Conservation (phyloP, 2,888 invertebrate genomes). For the Marronus borbonicus region DNA sequence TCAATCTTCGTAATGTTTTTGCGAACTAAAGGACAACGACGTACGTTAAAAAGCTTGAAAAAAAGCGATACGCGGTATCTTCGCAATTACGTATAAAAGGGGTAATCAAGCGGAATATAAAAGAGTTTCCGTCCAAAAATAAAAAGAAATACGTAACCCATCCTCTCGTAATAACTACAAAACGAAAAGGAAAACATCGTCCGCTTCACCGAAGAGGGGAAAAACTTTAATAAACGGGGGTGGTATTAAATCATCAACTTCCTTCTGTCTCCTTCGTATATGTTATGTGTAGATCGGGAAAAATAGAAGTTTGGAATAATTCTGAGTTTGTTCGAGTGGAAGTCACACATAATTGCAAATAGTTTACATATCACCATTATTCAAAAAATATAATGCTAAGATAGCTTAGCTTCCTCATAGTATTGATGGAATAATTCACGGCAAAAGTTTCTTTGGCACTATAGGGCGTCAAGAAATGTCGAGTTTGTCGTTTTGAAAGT, state of each 20-base stretch:
- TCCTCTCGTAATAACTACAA: slow-evolving; percentile 16
- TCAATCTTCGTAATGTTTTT: neutral
- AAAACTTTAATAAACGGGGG: slow-evolving; percentile 4
- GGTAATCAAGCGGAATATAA: slow-evolving; percentile 27
- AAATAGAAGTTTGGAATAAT: too few species aligned
- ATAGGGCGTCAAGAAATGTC: too few species aligned
- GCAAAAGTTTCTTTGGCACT: too few species aligned
- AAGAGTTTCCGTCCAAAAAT: neutral
- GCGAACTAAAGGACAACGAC: neutral
- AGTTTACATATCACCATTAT: too few species aligned
- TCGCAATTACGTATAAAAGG: slow-evolving; percentile 12
- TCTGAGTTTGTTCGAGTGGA: too few species aligned
- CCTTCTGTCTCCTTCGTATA: too few species aligned
- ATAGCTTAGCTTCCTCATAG: too few species aligned
- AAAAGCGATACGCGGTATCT: slow-evolving; percentile 18
- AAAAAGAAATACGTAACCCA: neutral
- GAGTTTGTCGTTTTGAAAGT: too few species aligned
- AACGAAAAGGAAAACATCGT: slow-evolving; percentile 11
- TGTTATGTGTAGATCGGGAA: too few species aligned
- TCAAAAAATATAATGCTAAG: too few species aligned
- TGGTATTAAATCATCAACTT: neutral
- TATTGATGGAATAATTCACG: too few species aligned
- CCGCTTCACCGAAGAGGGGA: neutral
- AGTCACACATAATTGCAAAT: too few species aligned
- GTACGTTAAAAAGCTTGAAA: neutral